Percentiles rank a stretch among this genome's conserved stretches.
These are phyloP conservation scores for Acanthurus tractus DNA, from an alignment of 2,797 vertebrate species.

Conservation along the genomic window DNA sequence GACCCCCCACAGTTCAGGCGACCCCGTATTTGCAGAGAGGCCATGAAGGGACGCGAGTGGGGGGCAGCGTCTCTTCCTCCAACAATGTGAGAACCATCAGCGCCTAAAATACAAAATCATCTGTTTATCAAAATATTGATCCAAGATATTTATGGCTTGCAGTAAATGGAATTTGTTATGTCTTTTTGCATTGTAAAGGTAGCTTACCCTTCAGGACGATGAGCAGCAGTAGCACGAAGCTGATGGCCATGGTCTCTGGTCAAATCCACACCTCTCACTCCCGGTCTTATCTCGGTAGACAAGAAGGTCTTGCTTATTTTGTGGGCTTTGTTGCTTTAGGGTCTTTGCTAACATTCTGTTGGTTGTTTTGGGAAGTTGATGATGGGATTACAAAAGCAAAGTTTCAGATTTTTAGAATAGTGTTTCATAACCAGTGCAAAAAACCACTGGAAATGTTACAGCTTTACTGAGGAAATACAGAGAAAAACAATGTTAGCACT, in stretches of 20 bases:
- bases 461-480: neutral
- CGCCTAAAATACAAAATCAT: conserved; percentile 53
- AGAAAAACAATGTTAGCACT: neutral
- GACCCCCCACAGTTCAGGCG: conserved; percentile 68
- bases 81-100: conserved; percentile 63
- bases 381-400: conserved; percentile 33
- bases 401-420: conserved; percentile 46
- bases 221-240: conserved; percentile 49
- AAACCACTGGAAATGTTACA: neutral
- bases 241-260: conserved; percentile 53
- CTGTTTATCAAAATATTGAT: neutral
- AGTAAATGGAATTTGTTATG: neutral
- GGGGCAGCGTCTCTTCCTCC: conserved; percentile 71
- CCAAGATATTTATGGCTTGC: neutral
- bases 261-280: neutral
- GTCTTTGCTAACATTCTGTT: conserved; percentile 29
- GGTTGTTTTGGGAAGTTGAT: neutral
- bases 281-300: neutral
- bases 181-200: neutral
- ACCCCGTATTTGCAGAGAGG: conserved; percentile 56
- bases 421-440: conserved; percentile 26
- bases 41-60: conserved; percentile 80
- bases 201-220: conserved; percentile 58
- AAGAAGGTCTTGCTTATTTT: conserved; percentile 16
- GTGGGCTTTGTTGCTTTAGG: conserved; percentile 45